Base-by-base conservation (phyloP, 2,797 vertebrate species). In the Coregonus suidteri region DNA sequence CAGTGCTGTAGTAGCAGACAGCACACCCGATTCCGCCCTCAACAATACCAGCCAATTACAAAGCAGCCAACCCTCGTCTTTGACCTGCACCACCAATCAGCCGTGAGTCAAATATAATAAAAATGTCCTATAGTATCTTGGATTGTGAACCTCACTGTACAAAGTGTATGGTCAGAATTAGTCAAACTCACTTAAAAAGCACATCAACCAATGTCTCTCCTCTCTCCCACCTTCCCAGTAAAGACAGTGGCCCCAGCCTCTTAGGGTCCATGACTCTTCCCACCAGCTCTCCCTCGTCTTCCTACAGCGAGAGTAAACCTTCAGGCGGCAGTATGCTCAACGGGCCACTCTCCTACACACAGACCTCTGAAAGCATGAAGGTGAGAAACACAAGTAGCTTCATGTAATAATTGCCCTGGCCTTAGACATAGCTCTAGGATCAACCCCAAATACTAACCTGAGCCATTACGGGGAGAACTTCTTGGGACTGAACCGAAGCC, bases 1-100 rank as follows among this genome's bases (percentile, higher is more conserved):
- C 85, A 97, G 96, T 84, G 93, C 96, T 0, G 92, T 97, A 37
- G 94, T 98, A 83, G 94, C 95, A 1, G 97, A 98, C 87, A 96
- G 93, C 91, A 84, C 92, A 0, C 84, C 91, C 54, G 96, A 96
- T 78, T 93, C 92, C 74, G 76, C 89, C 85, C 93, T 96, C 71
- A 93, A 73, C 78, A 88, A 89, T 91, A 91, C 90, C 88, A 92
- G 91, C 85, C 95, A 96, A 88, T 93, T 91, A 69, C 94, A 94
- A 83, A 95, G 88, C 81, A 93, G 92, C 90, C 91, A 94, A 53
- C 77, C 95, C 1, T 93, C 90, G 16, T 90, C 94, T 81, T 87
- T 97, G 91, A 96, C 93, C 87, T 94, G 95, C 6, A 86, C 94
- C 84, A 86, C 94, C 86, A 96, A 91, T 91, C 92, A 95, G 91